Percentiles rank a stretch among this genome's conserved stretches.
Conservation (phyloP, 2,888 invertebrate genomes). For the Cecidostiba fungosa region DNA sequence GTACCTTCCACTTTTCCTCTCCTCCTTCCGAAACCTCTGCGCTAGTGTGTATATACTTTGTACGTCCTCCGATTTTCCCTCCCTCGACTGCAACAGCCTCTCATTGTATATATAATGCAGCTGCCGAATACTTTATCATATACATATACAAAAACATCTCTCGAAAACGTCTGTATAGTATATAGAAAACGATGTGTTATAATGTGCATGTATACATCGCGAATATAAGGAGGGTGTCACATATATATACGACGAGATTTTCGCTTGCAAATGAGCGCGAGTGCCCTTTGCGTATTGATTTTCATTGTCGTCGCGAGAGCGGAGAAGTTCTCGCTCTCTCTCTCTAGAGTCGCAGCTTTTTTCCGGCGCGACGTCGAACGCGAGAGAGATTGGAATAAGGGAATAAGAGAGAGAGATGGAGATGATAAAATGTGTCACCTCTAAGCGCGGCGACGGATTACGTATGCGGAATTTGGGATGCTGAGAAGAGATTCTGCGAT, state of each 20-base stretch:
- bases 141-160: not conserved
- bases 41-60: not conserved
- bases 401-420: constrained; percentile 13
- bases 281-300: constrained; percentile 53
- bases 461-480: not conserved
- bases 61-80: not conserved
- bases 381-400: constrained; percentile 9
- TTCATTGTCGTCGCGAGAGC: constrained; percentile 40
- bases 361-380: not conserved
- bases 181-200: not conserved
- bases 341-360: not conserved
- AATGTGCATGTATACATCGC: not conserved
- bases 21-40: not conserved
- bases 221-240: not conserved
- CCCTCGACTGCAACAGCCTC: constrained; percentile 3
- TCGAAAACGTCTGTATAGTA: not conserved
- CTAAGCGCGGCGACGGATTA: not conserved
- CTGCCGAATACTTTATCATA: not conserved
- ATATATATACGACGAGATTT: constrained; percentile 23
- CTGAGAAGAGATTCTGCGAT: not conserved
- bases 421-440: not conserved
- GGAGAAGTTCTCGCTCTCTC: not conserved
- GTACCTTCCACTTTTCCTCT: not conserved
- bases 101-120: not conserved
- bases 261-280: constrained; percentile 26